Evolutionary conservation across 2,797 vertebrate species (phyloP).

Genomic region (Sebastiscus albofasciatus): DNA sequence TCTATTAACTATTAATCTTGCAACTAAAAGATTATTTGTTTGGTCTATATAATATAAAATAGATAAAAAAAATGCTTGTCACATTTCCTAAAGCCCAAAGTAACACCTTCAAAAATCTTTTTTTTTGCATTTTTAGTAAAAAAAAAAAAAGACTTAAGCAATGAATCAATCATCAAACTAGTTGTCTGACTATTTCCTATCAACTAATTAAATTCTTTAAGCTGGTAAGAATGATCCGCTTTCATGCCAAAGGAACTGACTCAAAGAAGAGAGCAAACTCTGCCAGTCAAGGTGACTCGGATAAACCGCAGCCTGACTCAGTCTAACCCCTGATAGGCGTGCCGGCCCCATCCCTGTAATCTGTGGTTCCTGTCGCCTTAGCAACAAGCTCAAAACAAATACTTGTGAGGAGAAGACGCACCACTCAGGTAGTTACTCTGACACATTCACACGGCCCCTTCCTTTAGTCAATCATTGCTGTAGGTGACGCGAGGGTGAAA

Average conservation of each 20-base stretch:
- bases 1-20: background rate
- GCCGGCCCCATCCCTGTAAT: conserved; percentile 81
- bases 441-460: conserved; percentile 73
- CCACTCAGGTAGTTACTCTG: conserved; percentile 75
- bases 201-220: background rate
- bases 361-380: conserved; percentile 75
- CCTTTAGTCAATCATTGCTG: conserved; percentile 71
- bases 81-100: background rate
- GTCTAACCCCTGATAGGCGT: conserved; percentile 76
- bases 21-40: background rate
- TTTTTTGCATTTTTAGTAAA: background rate
- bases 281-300: conserved; percentile 76
- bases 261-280: conserved; percentile 7
- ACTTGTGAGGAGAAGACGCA: conserved; percentile 65
- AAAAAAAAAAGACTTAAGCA: background rate
- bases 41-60: background rate
- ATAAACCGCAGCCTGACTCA: conserved; percentile 82
- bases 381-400: conserved; percentile 76
- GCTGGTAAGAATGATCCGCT: background rate
- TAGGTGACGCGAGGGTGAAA: conserved; percentile 78
- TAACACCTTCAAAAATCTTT: background rate
- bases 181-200: background rate
- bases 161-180: background rate
- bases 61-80: background rate
- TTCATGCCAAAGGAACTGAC: conserved; percentile 2